Conservation (phyloP, 2,888 invertebrate species). For the Entomobrya proxima region DNA sequence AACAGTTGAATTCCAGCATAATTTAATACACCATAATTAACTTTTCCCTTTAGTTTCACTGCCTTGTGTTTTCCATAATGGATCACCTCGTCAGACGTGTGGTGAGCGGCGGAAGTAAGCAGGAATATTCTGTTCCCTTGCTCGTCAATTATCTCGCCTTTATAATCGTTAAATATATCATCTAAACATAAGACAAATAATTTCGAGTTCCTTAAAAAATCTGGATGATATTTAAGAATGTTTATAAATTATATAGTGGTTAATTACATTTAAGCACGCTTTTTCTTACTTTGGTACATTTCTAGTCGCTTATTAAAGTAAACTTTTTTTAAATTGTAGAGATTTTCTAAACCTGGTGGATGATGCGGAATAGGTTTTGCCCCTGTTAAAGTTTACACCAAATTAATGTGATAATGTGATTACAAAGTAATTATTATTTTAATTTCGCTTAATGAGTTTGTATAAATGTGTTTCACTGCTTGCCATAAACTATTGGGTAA, state of each 20-base stretch:
- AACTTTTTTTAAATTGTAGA: background rate
- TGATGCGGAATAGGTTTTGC: slow-evolving; percentile 12
- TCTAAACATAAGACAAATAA: background rate
- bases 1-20: slow-evolving; percentile 50
- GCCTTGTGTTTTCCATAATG: slow-evolving; percentile 9
- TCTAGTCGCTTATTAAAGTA: slow-evolving; percentile 26
- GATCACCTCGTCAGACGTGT: slow-evolving; percentile 41
- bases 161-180: slow-evolving; percentile 46
- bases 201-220: background rate
- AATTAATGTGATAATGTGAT: background rate
- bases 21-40: slow-evolving; percentile 39
- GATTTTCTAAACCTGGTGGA: slow-evolving; percentile 42
- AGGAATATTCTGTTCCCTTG: slow-evolving; percentile 59
- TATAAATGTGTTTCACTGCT: background rate
- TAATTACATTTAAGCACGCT: background rate
- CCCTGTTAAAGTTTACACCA: slow-evolving; percentile 16
- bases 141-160: slow-evolving; percentile 60
- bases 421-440: background rate
- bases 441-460: background rate
- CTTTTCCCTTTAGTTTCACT: background rate
- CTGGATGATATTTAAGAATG: background rate
- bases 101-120: background rate
- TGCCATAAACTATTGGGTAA: slow-evolving; percentile 2
- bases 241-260: background rate
- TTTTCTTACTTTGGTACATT: slow-evolving; percentile 36